Evolutionary conservation across 2,113 vertebrate species (phyloP), one percentile per base, ranked within the genome.

Genomic region (Hyaena hyaena): DNA sequence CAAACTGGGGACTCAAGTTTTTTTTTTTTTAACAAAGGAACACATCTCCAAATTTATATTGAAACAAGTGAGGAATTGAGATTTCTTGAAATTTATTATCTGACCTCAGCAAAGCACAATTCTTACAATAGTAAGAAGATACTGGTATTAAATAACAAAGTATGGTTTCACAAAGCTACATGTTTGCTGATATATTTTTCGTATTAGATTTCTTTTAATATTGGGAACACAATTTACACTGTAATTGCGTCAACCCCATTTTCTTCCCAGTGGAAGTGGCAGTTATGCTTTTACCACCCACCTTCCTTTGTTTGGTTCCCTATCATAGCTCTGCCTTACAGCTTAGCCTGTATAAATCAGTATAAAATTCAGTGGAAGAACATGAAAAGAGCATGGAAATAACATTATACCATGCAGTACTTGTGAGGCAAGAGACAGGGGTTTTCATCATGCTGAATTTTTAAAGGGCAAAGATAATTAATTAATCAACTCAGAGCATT

Each of bases 381-480:
- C 21, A 81, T 19, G 33, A 90, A 71, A 92, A 71, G 28, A 93
- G 24, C 50, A 26, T 61, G 82, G 93, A 77, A 86, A 73, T 88
- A 74, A 14, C 12, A 94, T 58, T 79, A 55, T 23, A 11, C 17
- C 17, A 19, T 55, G 45, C 21, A 48, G 10, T 31, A 45, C 35
- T 45, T 71, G 35, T 81, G 65, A 90, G 80, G 84, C 28, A 80
- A 69, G 35, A 88, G 28, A 66, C 19, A 66, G 28, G n/a, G 15
- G 17, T 31, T 94, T 88, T 39, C 45, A 95, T 90, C n/a, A 35
- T 33, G 31, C 9, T 82, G 58, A 85, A 71, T 88, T 89, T 50
- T 71, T 48, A 90, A 88, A 88, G n/a, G 33, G 31, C 76, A 96
- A 80, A 85, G 83, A 82, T 61, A 85, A 88, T 82, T 88, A 76